Conservation (phyloP, 35 echinoderm and acorn worm genomes). For the Amphiura filiformis region DNA sequence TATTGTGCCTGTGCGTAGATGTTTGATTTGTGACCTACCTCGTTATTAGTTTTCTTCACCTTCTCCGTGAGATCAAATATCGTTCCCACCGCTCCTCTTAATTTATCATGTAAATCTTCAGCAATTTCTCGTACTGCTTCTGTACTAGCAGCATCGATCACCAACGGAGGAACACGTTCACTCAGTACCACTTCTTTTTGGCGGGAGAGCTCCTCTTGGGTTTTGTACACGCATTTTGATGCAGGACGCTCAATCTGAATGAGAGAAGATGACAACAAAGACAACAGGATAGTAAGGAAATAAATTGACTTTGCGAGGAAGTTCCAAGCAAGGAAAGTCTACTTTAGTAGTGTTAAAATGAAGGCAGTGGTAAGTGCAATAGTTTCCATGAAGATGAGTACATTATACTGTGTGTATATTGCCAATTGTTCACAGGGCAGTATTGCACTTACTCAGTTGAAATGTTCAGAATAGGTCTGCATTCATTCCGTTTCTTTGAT, state of each 20-base stretch:
- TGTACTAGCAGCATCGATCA: not conserved
- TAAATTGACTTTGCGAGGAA: not conserved
- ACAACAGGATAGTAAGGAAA: not conserved
- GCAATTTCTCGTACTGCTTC: not conserved
- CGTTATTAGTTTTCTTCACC: not conserved
- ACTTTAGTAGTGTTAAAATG: not conserved
- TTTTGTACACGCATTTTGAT: not conserved
- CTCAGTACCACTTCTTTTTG: not conserved
- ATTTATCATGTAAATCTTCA: not conserved
- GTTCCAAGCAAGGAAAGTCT: not conserved
- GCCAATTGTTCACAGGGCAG: too few species aligned
- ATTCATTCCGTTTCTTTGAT: not conserved
- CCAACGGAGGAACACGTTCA: not conserved
- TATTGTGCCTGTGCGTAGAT: too few species aligned
- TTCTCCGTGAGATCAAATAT: not conserved
- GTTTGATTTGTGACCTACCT: too few species aligned
- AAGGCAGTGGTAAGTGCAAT: not conserved
- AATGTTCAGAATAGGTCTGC: not conserved
- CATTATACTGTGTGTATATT: too few species aligned
- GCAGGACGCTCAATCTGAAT: not conserved
- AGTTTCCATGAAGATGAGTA: too few species aligned
- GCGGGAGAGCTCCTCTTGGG: not conserved
- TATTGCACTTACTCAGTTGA: not conserved
- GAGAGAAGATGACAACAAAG: not conserved
- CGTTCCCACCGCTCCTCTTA: not conserved